Evolutionary conservation across 2,888 invertebrate species (phyloP), one percentile per base, ranked within the genome.

Genomic region (Tineola bisselliella): DNA sequence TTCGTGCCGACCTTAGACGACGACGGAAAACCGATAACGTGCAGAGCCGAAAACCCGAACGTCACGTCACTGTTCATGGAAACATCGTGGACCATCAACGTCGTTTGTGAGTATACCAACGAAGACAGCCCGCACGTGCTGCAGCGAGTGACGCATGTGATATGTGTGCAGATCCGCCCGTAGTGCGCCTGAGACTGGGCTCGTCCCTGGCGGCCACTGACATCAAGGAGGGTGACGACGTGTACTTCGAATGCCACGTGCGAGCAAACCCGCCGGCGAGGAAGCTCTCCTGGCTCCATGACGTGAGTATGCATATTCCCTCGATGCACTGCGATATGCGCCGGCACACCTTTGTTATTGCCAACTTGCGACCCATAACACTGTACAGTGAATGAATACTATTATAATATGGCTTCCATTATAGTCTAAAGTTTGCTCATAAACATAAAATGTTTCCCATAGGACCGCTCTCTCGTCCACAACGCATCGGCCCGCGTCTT

Each of bases 221-320:
- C 87, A 96, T 96, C 87, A 96, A 95, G 81, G 96, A 96, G 81
- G 95, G 95, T 60, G 95, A 95, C 73, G 95, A 95, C 84, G 95
- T 95, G 63, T 95, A 95, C 88, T 95, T 96, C 83, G 96, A 96
- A 87, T 96, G 96, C 84, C 94, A 94, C 88, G 94, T 96, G 72
- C 91, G 93, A 72, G 93, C 96, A 69, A 95, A 95, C 87, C 96
- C 96, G 43, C 91, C 91, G 64, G 94, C 93, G 88, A 90, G 93
- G 72, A 93, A 94, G 72, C 90, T 96, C 65, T 91, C 93, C 67
- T 96, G 96, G 96, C 88, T 94, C 68, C 95, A 95, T 73, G 92
- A 95, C 74, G 95, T 95, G 81, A 93, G 94, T 92, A 63, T 63
- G 44, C 44, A n/a, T n/a, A n/a, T n/a, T n/a, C n/a, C n/a, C n/a